Percentiles rank a stretch among this genome's conserved stretches.
Conservation (phyloP, 2,797 vertebrate genomes). For the Poeciliopsis presidionis region DNA sequence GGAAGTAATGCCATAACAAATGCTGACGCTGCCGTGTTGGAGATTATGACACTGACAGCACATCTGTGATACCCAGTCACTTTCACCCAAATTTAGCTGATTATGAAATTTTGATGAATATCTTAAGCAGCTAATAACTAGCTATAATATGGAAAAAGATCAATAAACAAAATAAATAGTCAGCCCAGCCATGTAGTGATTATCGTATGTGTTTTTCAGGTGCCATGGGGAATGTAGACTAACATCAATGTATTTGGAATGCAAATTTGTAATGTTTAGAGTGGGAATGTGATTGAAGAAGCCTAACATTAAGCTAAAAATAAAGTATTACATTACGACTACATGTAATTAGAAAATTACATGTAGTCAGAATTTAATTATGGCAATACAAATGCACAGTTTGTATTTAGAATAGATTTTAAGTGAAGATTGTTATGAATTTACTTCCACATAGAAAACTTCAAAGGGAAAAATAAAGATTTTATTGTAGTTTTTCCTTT, state of each 20-base stretch:
- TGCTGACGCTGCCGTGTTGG: conserved; percentile 9
- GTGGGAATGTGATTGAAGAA: too few relatives aligned
- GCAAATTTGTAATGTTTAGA: too few relatives aligned
- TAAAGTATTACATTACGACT: too few relatives aligned
- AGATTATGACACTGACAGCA: conserved; percentile 9
- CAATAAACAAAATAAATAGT: not conserved
- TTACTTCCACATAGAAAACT: too few relatives aligned
- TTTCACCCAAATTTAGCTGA: not conserved
- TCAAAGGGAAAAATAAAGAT: too few relatives aligned
- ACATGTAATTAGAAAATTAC: too few relatives aligned
- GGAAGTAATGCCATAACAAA: conserved; percentile 23
- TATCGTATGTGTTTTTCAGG: not conserved
- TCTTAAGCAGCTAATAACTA: not conserved
- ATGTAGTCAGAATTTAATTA: too few relatives aligned
- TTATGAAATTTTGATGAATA: not conserved
- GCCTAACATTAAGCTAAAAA: too few relatives aligned
- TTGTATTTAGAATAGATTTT: too few relatives aligned
- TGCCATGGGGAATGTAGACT: not conserved
- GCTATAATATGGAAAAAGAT: not conserved
- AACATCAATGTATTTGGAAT: not conserved
- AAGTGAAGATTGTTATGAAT: too few relatives aligned
- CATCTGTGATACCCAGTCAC: not conserved
- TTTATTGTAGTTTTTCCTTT: too few relatives aligned
- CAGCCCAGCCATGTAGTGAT: not conserved
- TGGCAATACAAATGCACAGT: too few relatives aligned